Conservation (phyloP, 2,888 invertebrate genomes). For the Dromius quadrimaculatus region DNA sequence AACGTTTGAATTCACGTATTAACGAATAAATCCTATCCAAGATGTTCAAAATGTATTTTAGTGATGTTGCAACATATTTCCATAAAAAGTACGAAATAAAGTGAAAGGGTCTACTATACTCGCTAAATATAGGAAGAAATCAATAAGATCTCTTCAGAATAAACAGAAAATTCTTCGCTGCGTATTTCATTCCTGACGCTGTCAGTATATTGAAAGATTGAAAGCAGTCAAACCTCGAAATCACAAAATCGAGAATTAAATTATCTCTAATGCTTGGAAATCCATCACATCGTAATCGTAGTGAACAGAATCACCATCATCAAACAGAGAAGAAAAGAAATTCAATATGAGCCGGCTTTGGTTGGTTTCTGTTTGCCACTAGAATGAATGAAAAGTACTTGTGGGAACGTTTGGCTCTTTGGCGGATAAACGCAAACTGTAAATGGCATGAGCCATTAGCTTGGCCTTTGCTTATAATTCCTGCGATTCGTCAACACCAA, state of each 20-base stretch:
- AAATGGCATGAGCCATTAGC: constrained; percentile 47
- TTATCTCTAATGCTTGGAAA: constrained; percentile 6
- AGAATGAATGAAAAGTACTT: constrained; percentile 12
- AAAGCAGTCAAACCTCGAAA: background rate
- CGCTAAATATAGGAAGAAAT: too few species aligned
- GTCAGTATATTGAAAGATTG: constrained; percentile 2
- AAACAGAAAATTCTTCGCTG: too few species aligned
- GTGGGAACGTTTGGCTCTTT: background rate
- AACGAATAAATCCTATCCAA: too few species aligned
- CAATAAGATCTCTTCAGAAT: too few species aligned
- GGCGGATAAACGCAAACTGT: constrained; percentile 39
- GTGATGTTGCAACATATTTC: too few species aligned
- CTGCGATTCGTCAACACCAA: constrained; percentile 48
- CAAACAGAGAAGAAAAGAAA: constrained; percentile 25
- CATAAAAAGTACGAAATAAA: too few species aligned
- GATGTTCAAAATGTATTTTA: too few species aligned
- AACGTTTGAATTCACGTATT: too few species aligned
- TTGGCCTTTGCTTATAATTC: constrained; percentile 49
- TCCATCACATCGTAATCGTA: constrained; percentile 8
- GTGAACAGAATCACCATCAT: constrained; percentile 19
- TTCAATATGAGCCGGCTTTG: constrained; percentile 21
- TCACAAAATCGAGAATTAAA: constrained; percentile 21
- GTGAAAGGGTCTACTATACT: too few species aligned
- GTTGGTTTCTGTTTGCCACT: background rate
- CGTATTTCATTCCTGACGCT: too few species aligned